phyloP scores from a whole-genome alignment of 2,888 invertebrate genomes.

The Halocaridina rubra region DNA sequence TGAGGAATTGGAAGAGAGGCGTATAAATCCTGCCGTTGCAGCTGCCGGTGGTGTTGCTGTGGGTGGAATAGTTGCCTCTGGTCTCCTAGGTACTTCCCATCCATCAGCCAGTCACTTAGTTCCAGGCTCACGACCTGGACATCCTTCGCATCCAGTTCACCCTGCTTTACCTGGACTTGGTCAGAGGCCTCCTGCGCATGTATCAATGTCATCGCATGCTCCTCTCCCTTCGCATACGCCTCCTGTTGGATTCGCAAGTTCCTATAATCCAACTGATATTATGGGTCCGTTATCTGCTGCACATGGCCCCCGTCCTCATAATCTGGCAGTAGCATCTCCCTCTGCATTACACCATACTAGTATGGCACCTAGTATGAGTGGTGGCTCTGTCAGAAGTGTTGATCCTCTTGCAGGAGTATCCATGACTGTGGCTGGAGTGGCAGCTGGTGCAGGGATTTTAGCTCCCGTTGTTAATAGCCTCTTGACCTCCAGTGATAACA shows the following conservation, averaged over 20 bases:
- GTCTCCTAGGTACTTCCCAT: slow-evolving; percentile 8
- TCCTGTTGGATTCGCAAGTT: slow-evolving; percentile 21
- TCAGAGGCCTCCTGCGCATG: background rate
- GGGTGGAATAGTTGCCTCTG: slow-evolving; percentile 55
- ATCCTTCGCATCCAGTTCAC: background rate
- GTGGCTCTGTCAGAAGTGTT: slow-evolving; percentile 58
- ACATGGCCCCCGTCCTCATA: background rate
- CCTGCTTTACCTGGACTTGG: background rate
- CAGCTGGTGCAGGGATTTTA: slow-evolving; percentile 51
- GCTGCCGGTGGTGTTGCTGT: slow-evolving; percentile 41
- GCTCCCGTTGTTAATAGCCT: slow-evolving; percentile 54
- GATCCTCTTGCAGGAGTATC: slow-evolving; percentile 57
- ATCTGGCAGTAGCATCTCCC: slow-evolving; percentile 1
- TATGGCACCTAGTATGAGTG: slow-evolving; percentile 61
- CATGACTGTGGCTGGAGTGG: slow-evolving; percentile 49
- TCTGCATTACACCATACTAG: slow-evolving; percentile 37
- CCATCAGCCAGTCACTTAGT: background rate
- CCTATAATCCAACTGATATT: slow-evolving; percentile 12
- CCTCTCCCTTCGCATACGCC: background rate
- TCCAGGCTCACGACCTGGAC: slow-evolving; percentile 5
- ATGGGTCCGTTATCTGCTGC: slow-evolving; percentile 7
- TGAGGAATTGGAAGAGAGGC: slow-evolving; percentile 25
- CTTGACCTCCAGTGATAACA: slow-evolving; percentile 18
- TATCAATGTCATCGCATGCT: background rate
- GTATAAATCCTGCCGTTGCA: slow-evolving; percentile 12